phyloP scores from a whole-genome alignment of 2,888 invertebrate species.

The Aporophyla nigra region DNA sequence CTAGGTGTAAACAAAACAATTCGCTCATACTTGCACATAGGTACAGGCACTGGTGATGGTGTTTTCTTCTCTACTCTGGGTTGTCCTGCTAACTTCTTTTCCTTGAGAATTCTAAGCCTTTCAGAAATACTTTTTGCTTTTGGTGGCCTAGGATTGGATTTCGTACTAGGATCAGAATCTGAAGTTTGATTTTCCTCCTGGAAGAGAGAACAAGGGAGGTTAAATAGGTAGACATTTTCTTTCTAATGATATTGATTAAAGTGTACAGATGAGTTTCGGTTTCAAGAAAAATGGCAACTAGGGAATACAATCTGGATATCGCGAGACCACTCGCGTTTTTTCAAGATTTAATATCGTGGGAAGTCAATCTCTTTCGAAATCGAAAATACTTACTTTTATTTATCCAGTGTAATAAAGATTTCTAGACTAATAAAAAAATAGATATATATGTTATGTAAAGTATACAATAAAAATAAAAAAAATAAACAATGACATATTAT shows the following conservation, averaged over 20 bases:
- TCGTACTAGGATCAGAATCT: background rate
- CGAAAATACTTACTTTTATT: no score
- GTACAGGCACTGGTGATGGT: slow-evolving; percentile 15
- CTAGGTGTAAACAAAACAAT: background rate
- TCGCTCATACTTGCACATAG: slow-evolving; percentile 46
- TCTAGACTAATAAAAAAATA: no score
- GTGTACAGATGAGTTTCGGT: background rate
- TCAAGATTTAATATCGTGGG: background rate
- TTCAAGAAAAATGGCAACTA: background rate
- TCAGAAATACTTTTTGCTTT: slow-evolving; percentile 30
- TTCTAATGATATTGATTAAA: no score
- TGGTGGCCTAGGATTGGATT: background rate
- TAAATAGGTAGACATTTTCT: background rate
- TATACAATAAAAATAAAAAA: no score
- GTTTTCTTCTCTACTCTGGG: background rate
- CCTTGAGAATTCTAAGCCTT: slow-evolving; percentile 32
- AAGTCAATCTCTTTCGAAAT: background rate
- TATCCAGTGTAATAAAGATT: no score
- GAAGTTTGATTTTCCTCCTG: slow-evolving; percentile 15
- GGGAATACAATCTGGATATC: background rate
- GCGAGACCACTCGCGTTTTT: background rate
- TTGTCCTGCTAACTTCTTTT: slow-evolving; percentile 35
- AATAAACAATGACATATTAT: no score
- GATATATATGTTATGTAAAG: no score
- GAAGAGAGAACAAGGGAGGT: background rate